phyloP scores from a whole-genome alignment of 2,113 vertebrate species.

The Isurus oxyrinchus region DNA sequence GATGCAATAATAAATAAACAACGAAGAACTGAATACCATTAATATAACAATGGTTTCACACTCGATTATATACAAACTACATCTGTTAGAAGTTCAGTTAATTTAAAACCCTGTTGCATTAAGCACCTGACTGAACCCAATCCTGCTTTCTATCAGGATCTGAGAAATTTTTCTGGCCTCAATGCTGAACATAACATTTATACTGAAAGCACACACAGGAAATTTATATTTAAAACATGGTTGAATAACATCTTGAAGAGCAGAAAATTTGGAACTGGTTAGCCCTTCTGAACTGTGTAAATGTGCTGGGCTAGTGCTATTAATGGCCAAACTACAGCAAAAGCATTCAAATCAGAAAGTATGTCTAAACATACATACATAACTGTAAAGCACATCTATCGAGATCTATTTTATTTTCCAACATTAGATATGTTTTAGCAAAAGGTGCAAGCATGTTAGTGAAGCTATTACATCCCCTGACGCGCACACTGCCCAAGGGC shows the following conservation, averaged over 20 bases:
- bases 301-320: not conserved
- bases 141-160: not conserved
- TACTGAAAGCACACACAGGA: not conserved
- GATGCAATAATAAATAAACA: not conserved
- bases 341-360: not conserved
- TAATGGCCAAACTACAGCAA: not conserved
- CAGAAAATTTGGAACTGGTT: slow-evolving; percentile 1
- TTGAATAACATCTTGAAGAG: not conserved
- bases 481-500: not conserved
- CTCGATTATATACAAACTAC: not conserved
- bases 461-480: not conserved
- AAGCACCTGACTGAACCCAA: not conserved
- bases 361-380: not conserved
- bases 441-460: not conserved
- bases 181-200: not conserved
- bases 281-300: not conserved
- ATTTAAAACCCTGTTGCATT: not conserved
- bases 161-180: not conserved
- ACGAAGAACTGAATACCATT: not conserved
- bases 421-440: not conserved
- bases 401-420: not conserved
- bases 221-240: not conserved
- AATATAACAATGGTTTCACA: not conserved
- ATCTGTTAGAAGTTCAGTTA: not conserved
- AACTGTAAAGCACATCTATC: not conserved